Base-by-base conservation (phyloP, 2,113 vertebrate species). In the Isurus oxyrinchus region DNA sequence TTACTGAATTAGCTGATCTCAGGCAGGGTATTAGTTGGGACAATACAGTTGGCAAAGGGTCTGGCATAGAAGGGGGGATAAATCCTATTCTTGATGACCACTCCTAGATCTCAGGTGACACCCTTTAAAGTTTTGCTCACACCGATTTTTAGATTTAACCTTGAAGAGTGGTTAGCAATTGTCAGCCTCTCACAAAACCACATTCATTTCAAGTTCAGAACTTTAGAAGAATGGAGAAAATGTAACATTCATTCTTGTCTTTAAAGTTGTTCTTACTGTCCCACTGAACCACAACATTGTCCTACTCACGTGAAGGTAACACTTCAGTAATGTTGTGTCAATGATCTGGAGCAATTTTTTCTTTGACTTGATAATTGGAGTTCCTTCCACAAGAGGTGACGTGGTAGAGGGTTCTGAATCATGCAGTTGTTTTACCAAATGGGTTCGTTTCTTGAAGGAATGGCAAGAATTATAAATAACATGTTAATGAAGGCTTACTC, bases 341-440 rank as follows among this genome's bases (percentile, higher is more conserved):
- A 99, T 99, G 97, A 99, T 99, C 97, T 99, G 99, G 66, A 99
- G 97, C 86, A 99, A 98, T 96, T 99, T 99, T 97, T 99, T 99
- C 97, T 99, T 99, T 96, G 99, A 99, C 97, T 99, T 99, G 96
- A 99, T 99, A 0, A 99, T 99, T 11, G 99, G 99, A 0, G 99
- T 99, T 95, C 99, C 99, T 96, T 99, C 99, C 99, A 99, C 98
- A 95, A 99, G 98, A 0, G 99, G 99, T 49, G 99, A 99, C 0
- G 99, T 98, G 76, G 98, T 99, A 8, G 99, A 99, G 40, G 99
- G 99, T 96, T 99, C 98, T 0, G 99, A 98, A 97, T 99, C 99
- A 88, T 99, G 99, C 63, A 99, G 97, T 97, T 99, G 99, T 97
- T 99, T 99, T 81, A 99, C 99, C 96, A 99, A 97, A 93, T 99